Evolutionary conservation across 2,888 invertebrate species (phyloP), one percentile per base, ranked within the genome.

Genomic region (Epirrhoe alternata): DNA sequence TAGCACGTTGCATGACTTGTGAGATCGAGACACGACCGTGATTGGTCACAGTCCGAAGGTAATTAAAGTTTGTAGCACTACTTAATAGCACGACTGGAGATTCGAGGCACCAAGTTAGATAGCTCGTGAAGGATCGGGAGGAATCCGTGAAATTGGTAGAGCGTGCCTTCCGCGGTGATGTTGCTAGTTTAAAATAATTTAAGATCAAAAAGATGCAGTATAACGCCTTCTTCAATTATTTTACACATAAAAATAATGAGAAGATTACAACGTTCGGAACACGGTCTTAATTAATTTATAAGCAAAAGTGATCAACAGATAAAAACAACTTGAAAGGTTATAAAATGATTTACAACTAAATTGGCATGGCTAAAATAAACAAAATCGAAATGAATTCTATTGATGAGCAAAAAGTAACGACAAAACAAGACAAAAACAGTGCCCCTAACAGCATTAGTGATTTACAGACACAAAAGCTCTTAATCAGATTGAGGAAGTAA

Each of bases 51-150:
- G 92, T 84, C 89, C 80, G 89, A 91, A 93, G 87, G 89, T 92
- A 93, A 93, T 93, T 93, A 93, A 93, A 93, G 92, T 93, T 93
- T 90, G 90, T 91, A 89, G 88, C 89, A 90, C 87, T 88, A 88
- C 86, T 87, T 92, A 91, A 92, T 93, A 90, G 90, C 88, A 90
- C 90, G 89, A 90, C 85, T 85, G 85, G 85, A 86, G 84, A 90
- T 89, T 89, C 88, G 90, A 87, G 87, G 90, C 63, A 61, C 31
- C 91, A 89, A 89, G 90, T 92, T 92, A 91, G 92, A 92, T 92
- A 86, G 89, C 88, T 88, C 87, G 89, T 88, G 88, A 87, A 91
- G 90, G 90, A 92, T 86, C 83, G 85, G 83, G 75, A 89, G 87
- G 91, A 89, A 90, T 91, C 90, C 87, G 85, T 86, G 81, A 77